Evolutionary conservation across 1,140 invertebrate species (phyloP), one percentile per base, ranked within the genome.

Genomic region (Lepidurus apus): DNA sequence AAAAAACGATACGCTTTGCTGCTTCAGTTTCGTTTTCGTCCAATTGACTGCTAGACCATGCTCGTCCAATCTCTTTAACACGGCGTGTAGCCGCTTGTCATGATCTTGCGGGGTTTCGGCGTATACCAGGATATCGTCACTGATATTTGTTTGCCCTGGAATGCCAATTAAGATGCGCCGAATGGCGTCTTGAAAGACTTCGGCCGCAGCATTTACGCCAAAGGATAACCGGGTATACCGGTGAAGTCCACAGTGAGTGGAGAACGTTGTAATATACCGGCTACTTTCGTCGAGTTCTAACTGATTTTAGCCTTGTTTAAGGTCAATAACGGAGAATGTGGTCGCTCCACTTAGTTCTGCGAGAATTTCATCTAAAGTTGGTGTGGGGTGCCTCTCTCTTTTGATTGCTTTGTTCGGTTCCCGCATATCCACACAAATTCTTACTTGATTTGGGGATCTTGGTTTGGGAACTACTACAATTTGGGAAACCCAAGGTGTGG

Each of bases 401-500:
- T 17, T 74, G 13, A 74, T 74, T 11, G 4, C 74, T 21, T 5
- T 74, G 74, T 74, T 74, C 11, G 74, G n/a, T 21, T 10, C 10
- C 6, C 74, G 9, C 74, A 74, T 74, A n/a, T 74, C 74, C 1
- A 74, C 74, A 7, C 74, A 74, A 4, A 74, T 7, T 17, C 21
- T 13, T 11, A 74, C 42, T 74, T n/a, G 9, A 24, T 74, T 80
- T 8, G 77, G 45, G 47, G 82, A 81, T 74, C 83, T 84, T 24
- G 78, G 78, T 73, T 83, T 84, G 24, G 81, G 75, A 0, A 82
- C 81, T 1, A 84, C 47, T 10, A 85, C 83, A n/a, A 84, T 74
- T 0, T 81, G 83, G 13, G 81, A 81, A 8, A 83, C 82, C 83
- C 81, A 84, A n/a, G 82, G 82, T 21, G 82, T 83, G 5, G 82